Evolutionary conservation across 2,797 vertebrate species (phyloP).

Genomic region (Cottoperca gobio): DNA sequence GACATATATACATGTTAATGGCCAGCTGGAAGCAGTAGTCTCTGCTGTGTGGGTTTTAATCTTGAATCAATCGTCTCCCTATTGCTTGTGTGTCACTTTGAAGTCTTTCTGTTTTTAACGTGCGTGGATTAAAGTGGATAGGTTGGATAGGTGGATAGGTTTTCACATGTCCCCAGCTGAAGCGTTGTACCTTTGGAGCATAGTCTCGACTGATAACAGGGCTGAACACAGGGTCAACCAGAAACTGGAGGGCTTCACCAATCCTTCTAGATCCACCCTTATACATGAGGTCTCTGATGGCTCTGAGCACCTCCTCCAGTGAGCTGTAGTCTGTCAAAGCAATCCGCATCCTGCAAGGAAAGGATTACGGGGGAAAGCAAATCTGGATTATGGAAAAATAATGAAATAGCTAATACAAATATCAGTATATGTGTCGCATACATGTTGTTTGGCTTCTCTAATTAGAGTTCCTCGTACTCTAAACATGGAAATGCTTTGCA

Average conservation of each 20-base stretch:
- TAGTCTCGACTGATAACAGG: constrained; percentile 80
- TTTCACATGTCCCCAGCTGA: background rate
- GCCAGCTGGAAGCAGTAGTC: constrained; percentile 24
- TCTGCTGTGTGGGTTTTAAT: constrained; percentile 36
- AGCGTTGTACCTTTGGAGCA: constrained; percentile 85
- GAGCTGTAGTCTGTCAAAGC: constrained; percentile 87
- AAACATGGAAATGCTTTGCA: background rate
- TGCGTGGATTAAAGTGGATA: background rate
- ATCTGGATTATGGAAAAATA: constrained; percentile 13
- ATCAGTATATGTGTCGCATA: background rate
- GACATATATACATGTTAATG: constrained; percentile 4
- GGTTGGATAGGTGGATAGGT: background rate
- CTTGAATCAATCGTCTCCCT: constrained; percentile 14
- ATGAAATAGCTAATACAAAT: background rate
- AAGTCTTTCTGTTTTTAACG: background rate
- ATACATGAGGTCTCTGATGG: constrained; percentile 81
- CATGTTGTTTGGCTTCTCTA: background rate
- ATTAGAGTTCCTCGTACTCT: background rate
- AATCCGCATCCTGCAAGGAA: constrained; percentile 83
- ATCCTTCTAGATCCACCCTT: constrained; percentile 84
- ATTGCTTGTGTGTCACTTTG: constrained; percentile 10
- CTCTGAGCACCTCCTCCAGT: constrained; percentile 80
- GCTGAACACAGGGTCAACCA: constrained; percentile 82
- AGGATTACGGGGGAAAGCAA: background rate
- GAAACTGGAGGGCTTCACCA: constrained; percentile 85